phyloP scores from a whole-genome alignment of 2,888 invertebrate genomes.

The Physocephala rufipes region DNA sequence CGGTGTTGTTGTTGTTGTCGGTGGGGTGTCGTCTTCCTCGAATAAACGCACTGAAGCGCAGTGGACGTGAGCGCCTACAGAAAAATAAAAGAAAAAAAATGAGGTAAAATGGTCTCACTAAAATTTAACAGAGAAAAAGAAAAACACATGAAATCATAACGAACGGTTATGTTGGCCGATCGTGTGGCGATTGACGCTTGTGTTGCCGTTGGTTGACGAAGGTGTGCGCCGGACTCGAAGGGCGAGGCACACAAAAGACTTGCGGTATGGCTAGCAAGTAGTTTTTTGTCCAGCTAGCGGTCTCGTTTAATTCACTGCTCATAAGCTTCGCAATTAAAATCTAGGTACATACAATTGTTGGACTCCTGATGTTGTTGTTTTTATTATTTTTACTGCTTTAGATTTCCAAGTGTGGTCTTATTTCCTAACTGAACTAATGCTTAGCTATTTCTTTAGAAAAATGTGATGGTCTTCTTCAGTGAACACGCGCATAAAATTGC shows the following conservation, averaged over 20 bases:
- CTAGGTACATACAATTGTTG: slow-evolving; percentile 38
- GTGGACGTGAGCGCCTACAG: background rate
- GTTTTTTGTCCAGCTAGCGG: slow-evolving; percentile 25
- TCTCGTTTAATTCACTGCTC: slow-evolving; percentile 34
- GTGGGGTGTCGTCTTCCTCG: slow-evolving; percentile 34
- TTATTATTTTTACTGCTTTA: slow-evolving; percentile 44
- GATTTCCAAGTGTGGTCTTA: too few species aligned
- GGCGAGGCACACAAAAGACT: too few species aligned
- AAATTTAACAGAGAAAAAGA: slow-evolving; percentile 20
- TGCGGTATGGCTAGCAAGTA: background rate
- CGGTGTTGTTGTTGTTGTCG: slow-evolving; percentile 19
- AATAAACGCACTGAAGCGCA: slow-evolving; percentile 28
- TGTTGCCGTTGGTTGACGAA: slow-evolving; percentile 10
- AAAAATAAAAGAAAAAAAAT: slow-evolving; percentile 9
- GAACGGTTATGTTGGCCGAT: slow-evolving; percentile 29
- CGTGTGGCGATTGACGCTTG: too few species aligned
- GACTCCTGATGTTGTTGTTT: slow-evolving; percentile 45
- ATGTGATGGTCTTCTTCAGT: slow-evolving; percentile 54
- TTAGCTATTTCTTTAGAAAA: slow-evolving; percentile 19
- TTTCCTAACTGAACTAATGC: background rate
- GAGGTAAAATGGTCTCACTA: slow-evolving; percentile 7
- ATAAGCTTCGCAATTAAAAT: slow-evolving; percentile 41
- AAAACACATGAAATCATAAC: slow-evolving; percentile 37
- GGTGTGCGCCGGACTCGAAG: background rate
- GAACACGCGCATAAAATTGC: slow-evolving; percentile 61